A percentile compares a stretch with the other conserved stretches of the same genome.
Conservation (phyloP, 2,797 vertebrate species). For the Muscicapa comitata region DNA sequence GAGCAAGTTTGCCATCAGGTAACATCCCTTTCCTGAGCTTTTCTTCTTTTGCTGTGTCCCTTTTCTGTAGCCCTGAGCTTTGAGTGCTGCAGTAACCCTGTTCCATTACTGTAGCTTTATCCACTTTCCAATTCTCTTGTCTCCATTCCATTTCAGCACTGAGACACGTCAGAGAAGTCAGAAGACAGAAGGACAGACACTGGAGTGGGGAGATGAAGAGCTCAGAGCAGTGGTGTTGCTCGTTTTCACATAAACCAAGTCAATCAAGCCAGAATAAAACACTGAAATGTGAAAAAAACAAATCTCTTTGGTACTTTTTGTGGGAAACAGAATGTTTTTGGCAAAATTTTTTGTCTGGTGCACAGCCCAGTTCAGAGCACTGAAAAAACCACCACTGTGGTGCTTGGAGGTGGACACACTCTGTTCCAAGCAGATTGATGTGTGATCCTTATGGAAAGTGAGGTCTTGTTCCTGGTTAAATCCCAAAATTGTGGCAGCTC, state of each 20-base stretch:
- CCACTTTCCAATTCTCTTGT: not conserved
- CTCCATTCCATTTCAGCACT: not conserved
- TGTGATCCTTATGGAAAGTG: not conserved
- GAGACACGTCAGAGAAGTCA: not conserved
- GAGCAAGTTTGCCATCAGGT: conserved; percentile 33
- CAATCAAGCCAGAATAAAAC: conserved; percentile 25
- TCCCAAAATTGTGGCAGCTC: not conserved
- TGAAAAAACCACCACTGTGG: accelerated
- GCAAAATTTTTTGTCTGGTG: not conserved
- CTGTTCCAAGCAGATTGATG: not conserved
- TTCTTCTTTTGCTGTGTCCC: accelerated
- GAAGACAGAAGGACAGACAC: not conserved
- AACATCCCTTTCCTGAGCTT: accelerated
- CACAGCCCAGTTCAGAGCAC: not conserved
- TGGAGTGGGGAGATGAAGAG: not conserved
- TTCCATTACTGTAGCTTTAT: accelerated
- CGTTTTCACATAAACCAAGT: not conserved
- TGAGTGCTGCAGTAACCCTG: accelerated
- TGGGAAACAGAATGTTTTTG: not conserved
- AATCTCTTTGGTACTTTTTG: not conserved
- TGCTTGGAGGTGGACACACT: not conserved
- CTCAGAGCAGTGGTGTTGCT: not conserved
- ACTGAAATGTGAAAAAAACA: not conserved
- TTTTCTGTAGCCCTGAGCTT: accelerated
- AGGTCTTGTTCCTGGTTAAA: accelerated